A percentile compares a stretch with the other conserved stretches of the same genome.
Evolutionary conservation across 2,888 invertebrate genomes (phyloP).

Genomic region (Unio delphinus): DNA sequence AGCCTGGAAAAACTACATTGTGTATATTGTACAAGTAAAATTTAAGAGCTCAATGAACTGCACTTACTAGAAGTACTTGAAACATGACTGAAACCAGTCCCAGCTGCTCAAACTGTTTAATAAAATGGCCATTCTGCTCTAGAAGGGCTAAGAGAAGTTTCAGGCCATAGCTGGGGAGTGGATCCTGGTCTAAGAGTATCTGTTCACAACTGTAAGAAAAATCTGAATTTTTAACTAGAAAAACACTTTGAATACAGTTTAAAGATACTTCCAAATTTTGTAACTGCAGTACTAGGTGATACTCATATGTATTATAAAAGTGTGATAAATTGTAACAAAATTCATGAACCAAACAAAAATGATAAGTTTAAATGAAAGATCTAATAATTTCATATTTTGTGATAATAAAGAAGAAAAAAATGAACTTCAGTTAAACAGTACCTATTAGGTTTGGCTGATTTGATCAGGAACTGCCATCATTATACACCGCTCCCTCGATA

Average conservation of each 20-base stretch:
- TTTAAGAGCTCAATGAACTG: background rate
- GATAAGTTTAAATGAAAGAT: no score
- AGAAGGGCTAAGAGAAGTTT: slow-evolving; percentile 64
- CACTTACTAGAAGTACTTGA: slow-evolving; percentile 65
- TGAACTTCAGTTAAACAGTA: no score
- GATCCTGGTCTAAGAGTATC: slow-evolving; percentile 68
- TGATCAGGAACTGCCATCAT: no score
- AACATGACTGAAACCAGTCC: slow-evolving; percentile 64
- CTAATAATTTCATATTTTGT: no score
- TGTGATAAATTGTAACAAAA: no score
- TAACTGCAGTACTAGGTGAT: background rate
- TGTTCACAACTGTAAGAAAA: slow-evolving; percentile 65
- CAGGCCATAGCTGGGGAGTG: slow-evolving; percentile 66
- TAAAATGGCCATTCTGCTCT: slow-evolving; percentile 60
- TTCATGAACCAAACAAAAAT: no score
- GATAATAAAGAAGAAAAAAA: no score
- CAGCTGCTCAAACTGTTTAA: slow-evolving; percentile 61
- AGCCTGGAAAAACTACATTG: background rate
- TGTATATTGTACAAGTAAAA: background rate
- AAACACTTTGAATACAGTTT: background rate
- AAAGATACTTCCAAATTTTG: background rate
- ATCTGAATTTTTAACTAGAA: background rate
- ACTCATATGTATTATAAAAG: background rate
- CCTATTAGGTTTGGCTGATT: no score
- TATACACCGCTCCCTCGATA: no score